These are phyloP conservation scores for Lethenteron camtschaticum DNA, from an alignment of 2,113 vertebrate species.

Conservation along the genomic window DNA sequence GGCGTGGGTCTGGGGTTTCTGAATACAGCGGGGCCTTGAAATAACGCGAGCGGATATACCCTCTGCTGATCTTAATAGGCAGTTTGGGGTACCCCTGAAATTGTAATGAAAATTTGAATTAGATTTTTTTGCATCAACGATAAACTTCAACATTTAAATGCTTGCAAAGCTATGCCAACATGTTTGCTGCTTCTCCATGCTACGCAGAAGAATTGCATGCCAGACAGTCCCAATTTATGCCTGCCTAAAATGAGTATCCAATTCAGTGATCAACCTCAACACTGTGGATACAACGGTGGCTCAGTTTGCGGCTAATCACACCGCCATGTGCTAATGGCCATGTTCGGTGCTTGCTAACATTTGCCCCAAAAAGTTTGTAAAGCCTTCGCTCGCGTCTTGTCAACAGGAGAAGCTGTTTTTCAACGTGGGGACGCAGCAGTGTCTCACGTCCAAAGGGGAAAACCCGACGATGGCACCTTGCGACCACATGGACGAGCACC, in stretches of 20 bases:
- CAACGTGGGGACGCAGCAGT: slow-evolving; percentile 36
- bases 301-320: background rate
- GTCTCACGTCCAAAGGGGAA: slow-evolving; percentile 29
- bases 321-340: background rate
- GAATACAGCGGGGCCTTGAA: too few relatives aligned
- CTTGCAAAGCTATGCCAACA: background rate
- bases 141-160: background rate
- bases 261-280: background rate
- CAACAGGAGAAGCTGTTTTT: slow-evolving; percentile 39
- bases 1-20: too few relatives aligned
- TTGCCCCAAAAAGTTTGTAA: background rate
- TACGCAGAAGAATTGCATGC: background rate
- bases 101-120: background rate
- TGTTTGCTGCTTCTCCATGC: background rate
- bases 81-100: background rate
- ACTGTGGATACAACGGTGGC: background rate
- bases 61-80: too few relatives aligned
- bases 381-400: background rate
- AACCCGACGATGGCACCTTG: slow-evolving; percentile 33
- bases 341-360: slow-evolving; percentile 1
- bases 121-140: background rate
- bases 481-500: slow-evolving; percentile 25
- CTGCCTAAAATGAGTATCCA: background rate
- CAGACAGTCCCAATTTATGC: background rate
- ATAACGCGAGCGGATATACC: too few relatives aligned